phyloP scores from a whole-genome alignment of 1,140 invertebrate species.

The Popillia japonica region DNA sequence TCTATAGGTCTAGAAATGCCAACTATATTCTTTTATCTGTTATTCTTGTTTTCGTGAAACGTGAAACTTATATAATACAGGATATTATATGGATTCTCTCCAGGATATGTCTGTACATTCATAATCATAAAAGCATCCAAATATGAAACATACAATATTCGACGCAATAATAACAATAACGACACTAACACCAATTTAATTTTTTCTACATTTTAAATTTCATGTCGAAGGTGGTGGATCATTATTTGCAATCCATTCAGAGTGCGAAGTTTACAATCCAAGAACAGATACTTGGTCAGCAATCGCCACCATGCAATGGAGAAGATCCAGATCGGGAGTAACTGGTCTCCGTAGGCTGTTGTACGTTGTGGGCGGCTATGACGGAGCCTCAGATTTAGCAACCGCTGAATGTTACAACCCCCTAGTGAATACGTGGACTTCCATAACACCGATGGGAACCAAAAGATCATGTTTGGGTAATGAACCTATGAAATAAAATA shows the following conservation, averaged over 20 bases:
- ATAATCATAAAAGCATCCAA: too few relatives aligned
- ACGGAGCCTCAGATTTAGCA: constrained; percentile 72
- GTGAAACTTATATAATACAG: too few relatives aligned
- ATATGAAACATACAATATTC: too few relatives aligned
- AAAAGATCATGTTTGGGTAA: constrained; percentile 73
- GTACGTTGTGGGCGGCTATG: constrained; percentile 75
- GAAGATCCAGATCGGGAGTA: constrained; percentile 71
- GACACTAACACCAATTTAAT: too few relatives aligned
- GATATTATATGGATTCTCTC: too few relatives aligned
- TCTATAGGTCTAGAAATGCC: too few relatives aligned
- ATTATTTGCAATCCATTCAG: constrained; percentile 76
- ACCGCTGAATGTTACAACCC: constrained; percentile 74
- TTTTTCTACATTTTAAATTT: background rate
- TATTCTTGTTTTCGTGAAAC: too few relatives aligned
- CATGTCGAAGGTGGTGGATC: constrained; percentile 69
- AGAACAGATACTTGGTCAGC: constrained; percentile 70
- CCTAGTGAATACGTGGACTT: constrained; percentile 67
- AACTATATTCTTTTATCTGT: too few relatives aligned
- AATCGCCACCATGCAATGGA: constrained; percentile 70
- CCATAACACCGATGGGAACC: constrained; percentile 79
- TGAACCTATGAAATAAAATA: background rate
- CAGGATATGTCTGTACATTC: too few relatives aligned
- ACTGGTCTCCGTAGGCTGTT: constrained; percentile 68
- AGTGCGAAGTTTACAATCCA: constrained; percentile 77
- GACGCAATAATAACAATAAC: too few relatives aligned